phyloP scores from a whole-genome alignment of 2,113 vertebrate genomes.

The Hypomesus transpacificus region DNA sequence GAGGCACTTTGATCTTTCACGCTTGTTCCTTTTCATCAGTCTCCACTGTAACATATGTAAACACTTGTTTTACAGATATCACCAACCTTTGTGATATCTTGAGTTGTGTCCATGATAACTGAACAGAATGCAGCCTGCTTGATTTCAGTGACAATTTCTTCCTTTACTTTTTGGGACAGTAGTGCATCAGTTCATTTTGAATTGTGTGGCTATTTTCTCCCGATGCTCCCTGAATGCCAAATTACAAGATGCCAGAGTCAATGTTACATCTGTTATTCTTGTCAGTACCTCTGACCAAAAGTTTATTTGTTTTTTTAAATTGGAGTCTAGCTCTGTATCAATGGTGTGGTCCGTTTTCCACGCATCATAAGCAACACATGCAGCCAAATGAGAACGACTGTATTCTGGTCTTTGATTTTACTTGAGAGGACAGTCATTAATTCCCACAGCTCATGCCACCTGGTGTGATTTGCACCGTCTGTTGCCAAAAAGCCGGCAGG shows the following conservation, averaged over 20 bases:
- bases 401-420: not conserved
- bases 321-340: not conserved
- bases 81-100: not conserved
- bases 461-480: not conserved
- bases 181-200: constrained; percentile 3
- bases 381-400: not conserved
- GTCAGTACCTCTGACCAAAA: constrained; percentile 9
- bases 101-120: constrained; percentile 9
- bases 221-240: not conserved
- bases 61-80: too few species aligned
- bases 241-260: too few species aligned
- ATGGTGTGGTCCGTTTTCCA: not conserved
- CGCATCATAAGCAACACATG: constrained; percentile 6
- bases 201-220: not conserved
- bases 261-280: not conserved
- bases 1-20: not conserved
- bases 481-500: not conserved
- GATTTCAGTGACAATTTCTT: not conserved
- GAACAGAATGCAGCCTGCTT: constrained; percentile 8
- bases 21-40: constrained; percentile 7
- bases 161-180: constrained; percentile 9
- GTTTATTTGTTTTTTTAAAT: not conserved
- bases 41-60: not conserved
- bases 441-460: not conserved
- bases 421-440: constrained; percentile 10